Conservation (phyloP, 2,797 vertebrate species). For the Threskiornis aethiopicus region DNA sequence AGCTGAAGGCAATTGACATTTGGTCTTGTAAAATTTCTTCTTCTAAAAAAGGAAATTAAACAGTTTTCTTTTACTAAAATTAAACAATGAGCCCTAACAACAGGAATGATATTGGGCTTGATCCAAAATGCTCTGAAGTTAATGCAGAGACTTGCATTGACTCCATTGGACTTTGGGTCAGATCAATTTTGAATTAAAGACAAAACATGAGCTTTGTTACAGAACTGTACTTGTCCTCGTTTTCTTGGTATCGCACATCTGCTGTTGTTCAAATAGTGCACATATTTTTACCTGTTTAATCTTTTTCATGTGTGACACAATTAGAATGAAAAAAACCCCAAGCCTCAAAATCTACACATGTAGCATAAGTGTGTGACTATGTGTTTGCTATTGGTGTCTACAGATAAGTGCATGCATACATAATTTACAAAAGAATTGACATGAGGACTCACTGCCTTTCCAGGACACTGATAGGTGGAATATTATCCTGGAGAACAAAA, state of each 20-base stretch:
- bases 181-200: not conserved
- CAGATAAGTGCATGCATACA: not conserved
- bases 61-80: constrained; percentile 9
- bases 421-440: not conserved
- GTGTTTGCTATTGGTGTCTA: not conserved
- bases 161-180: not conserved
- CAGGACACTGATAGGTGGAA: not conserved
- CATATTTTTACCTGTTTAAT: not conserved
- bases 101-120: not conserved
- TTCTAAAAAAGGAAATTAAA: constrained; percentile 39
- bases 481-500: not conserved
- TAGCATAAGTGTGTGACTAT: not conserved
- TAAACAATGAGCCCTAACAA: not conserved
- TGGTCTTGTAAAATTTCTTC: not conserved
- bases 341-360: not conserved
- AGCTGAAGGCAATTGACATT: constrained; percentile 32
- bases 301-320: not conserved
- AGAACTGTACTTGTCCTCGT: not conserved
- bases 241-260: not conserved
- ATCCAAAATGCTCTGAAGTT: not conserved
- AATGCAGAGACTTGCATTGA: not conserved
- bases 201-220: not conserved
- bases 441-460: not conserved
- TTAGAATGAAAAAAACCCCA: not conserved
- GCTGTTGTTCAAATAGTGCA: not conserved